Percentiles rank a stretch among this genome's conserved stretches.
These are phyloP conservation scores for Sebastiscus tertius DNA, from an alignment of 2,797 vertebrate genomes.

Conservation along the genomic window DNA sequence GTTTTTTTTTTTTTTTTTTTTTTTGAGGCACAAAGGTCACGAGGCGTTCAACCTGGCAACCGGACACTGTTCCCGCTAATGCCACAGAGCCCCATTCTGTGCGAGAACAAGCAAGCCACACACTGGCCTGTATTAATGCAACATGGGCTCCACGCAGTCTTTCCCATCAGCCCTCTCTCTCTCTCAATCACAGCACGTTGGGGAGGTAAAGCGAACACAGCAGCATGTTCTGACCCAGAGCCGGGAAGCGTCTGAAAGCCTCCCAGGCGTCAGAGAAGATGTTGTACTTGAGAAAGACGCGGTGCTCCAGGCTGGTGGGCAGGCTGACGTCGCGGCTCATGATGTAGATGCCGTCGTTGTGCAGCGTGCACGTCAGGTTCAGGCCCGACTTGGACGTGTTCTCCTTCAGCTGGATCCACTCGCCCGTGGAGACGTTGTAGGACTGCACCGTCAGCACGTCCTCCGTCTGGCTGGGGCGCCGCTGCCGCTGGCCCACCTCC, in stretches of 20 bases:
- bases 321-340: constrained; percentile 92
- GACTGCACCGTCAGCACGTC: constrained; percentile 92
- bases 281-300: constrained; percentile 94
- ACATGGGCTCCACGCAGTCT: neutral
- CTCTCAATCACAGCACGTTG: constrained; percentile 66
- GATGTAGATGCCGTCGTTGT: constrained; percentile 96
- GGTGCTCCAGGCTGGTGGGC: constrained; percentile 89
- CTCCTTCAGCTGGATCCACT: constrained; percentile 93
- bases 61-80: constrained; percentile 9
- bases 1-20: neutral
- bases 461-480: constrained; percentile 86
- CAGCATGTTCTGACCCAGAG: constrained; percentile 93
- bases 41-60: constrained; percentile 38
- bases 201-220: constrained; percentile 94
- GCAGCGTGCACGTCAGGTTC: constrained; percentile 93
- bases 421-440: constrained; percentile 88
- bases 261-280: constrained; percentile 93
- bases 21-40: constrained; percentile 49
- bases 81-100: constrained; percentile 24
- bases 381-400: constrained; percentile 94
- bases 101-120: constrained; percentile 36
- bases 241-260: constrained; percentile 89
- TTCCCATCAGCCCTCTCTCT: neutral
- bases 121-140: neutral
- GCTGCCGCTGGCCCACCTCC: constrained; percentile 77